These are phyloP conservation scores for Indicator maculatus DNA, from an alignment of 2,113 vertebrate species.

Conservation along the genomic window DNA sequence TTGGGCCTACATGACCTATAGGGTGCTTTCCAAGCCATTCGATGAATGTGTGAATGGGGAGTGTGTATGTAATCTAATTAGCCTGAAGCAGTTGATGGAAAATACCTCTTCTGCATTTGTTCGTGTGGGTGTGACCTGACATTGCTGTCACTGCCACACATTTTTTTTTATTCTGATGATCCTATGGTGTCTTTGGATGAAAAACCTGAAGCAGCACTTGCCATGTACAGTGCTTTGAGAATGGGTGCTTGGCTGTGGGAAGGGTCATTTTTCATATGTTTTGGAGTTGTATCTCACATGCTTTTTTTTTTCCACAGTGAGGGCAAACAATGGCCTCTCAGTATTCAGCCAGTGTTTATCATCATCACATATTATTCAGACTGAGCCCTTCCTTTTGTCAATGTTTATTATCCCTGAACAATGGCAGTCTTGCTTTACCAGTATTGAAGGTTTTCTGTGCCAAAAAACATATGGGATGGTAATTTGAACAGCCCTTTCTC, in stretches of 20 bases:
- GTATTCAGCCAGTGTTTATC: background rate
- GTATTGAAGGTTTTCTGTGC: background rate
- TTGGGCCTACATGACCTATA: too few relatives aligned
- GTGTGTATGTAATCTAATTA: background rate
- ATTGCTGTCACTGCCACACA: fast-evolving
- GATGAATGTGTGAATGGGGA: background rate
- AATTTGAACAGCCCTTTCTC: background rate
- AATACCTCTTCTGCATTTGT: background rate
- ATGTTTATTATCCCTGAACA: background rate
- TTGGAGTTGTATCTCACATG: background rate
- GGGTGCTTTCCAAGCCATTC: too few relatives aligned
- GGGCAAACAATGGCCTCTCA: background rate
- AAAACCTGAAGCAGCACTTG: background rate
- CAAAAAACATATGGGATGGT: background rate
- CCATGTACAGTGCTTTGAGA: background rate
- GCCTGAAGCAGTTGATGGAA: background rate
- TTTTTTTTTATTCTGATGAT: background rate
- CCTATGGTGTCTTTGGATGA: background rate
- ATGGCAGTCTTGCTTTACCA: background rate
- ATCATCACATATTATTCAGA: background rate
- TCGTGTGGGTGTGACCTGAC: background rate
- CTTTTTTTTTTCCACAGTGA: background rate
- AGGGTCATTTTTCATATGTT: background rate
- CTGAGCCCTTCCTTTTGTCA: slow-evolving; percentile 3
- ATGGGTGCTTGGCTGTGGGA: background rate